phyloP scores from a whole-genome alignment of 2,888 invertebrate genomes.

The Keiferia lycopersicella region DNA sequence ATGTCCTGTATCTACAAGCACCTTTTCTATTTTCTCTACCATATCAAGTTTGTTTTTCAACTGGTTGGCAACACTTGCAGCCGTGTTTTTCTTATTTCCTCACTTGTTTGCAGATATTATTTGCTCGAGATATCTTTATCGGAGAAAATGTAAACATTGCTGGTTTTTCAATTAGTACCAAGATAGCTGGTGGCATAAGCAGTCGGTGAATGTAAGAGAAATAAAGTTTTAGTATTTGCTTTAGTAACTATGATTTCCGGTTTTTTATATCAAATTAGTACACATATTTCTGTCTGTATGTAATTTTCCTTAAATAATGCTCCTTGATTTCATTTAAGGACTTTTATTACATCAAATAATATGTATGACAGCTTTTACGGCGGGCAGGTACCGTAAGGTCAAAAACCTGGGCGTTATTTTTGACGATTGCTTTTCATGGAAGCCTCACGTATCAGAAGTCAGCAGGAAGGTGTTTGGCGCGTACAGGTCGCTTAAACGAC shows the following conservation, averaged over 20 bases:
- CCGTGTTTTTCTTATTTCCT: slow-evolving; percentile 18
- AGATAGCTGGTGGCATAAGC: slow-evolving; percentile 24
- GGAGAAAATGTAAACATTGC: slow-evolving; percentile 18
- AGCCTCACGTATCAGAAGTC: no score
- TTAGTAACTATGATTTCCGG: background rate
- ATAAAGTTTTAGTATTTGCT: background rate
- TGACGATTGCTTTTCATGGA: no score
- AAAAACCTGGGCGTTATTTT: no score
- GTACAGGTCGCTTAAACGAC: no score
- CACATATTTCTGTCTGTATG: no score
- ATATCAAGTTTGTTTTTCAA: slow-evolving; percentile 4
- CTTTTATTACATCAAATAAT: no score
- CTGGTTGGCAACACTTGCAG: background rate
- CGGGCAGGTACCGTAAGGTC: no score
- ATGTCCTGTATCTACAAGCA: background rate
- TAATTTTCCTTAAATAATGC: no score
- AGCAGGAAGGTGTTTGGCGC: no score
- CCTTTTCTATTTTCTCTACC: background rate
- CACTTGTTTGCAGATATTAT: slow-evolving; percentile 28
- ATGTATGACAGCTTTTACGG: no score
- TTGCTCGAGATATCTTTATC: slow-evolving; percentile 29
- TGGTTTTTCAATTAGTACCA: slow-evolving; percentile 21
- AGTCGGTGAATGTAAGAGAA: slow-evolving; percentile 3
- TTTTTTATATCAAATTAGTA: no score
- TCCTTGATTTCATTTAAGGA: no score